phyloP scores from a whole-genome alignment of 2,113 vertebrate genomes.

The Misgurnus anguillicaudatus region DNA sequence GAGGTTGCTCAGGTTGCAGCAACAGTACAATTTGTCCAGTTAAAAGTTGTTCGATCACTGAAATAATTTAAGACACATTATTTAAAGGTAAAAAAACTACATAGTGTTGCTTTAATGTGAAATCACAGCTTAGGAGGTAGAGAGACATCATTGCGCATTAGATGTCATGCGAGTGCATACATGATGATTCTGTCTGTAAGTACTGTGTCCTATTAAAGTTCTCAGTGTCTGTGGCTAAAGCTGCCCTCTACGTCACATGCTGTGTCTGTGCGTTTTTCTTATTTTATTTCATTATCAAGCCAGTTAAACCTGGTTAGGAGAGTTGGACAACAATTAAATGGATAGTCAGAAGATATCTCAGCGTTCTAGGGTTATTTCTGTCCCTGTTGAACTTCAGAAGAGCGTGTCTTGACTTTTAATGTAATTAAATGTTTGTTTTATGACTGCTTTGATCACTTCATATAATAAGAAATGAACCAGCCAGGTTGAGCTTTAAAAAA shows the following conservation, averaged over 20 bases:
- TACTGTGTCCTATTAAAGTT: constrained; percentile 26
- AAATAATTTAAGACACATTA: too few species aligned
- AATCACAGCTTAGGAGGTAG: constrained; percentile 29
- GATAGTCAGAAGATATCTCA: constrained; percentile 1
- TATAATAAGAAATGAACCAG: not conserved
- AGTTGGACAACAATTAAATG: constrained; percentile 25
- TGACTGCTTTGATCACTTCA: constrained; percentile 5
- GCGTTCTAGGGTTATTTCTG: not conserved
- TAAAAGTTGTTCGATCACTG: too few species aligned
- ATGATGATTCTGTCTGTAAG: not conserved
- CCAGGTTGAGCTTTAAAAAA: not conserved
- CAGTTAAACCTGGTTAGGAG: constrained; percentile 32
- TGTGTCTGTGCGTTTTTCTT: constrained; percentile 24
- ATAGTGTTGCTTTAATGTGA: too few species aligned
- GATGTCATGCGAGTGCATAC: constrained; percentile 23
- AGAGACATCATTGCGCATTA: constrained; percentile 43
- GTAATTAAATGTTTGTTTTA: constrained; percentile 20
- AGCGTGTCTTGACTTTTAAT: not conserved
- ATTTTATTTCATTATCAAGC: constrained; percentile 15
- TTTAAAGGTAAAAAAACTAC: too few species aligned
- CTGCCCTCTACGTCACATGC: constrained; percentile 19
- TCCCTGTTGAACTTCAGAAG: not conserved
- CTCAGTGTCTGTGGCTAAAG: constrained; percentile 16
- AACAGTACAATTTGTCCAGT: too few species aligned
- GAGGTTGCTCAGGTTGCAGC: too few species aligned